Evolutionary conservation across 2,113 vertebrate genomes (phyloP).

Genomic region (Orthonyx spaldingii): DNA sequence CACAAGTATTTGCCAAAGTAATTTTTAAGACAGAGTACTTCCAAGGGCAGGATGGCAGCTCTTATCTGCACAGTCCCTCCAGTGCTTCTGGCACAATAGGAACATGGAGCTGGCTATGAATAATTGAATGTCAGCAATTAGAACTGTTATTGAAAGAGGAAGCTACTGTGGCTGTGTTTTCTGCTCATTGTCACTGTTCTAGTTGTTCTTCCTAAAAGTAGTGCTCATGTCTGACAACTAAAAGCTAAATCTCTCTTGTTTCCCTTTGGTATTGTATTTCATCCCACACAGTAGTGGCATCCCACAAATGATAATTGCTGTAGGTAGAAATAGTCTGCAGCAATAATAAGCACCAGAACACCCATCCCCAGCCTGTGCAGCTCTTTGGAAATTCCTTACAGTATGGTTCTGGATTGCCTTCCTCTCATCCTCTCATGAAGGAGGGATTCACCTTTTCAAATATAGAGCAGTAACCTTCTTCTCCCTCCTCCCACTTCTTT

Average conservation of each 20-base stretch:
- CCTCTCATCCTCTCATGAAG: not conserved
- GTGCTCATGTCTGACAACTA: not conserved
- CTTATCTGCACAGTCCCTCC: not conserved
- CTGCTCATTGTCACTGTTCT: not conserved
- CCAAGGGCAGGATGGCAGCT: not conserved
- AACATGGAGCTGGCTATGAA: not conserved
- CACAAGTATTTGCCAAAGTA: not conserved
- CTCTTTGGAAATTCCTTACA: not conserved
- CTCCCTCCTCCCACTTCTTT: constrained; percentile 23
- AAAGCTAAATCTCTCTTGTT: not conserved
- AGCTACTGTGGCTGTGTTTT: not conserved
- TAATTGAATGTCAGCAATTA: not conserved
- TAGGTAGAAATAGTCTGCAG: not conserved
- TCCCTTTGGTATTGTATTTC: not conserved
- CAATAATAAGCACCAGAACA: not conserved
- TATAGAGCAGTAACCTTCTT: constrained; percentile 51
- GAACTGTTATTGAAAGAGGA: not conserved
- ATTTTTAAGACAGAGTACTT: not conserved
- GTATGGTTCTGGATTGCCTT: not conserved
- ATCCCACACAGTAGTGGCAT: not conserved
- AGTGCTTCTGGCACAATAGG: not conserved
- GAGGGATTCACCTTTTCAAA: constrained; percentile 65
- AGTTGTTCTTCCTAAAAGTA: not conserved
- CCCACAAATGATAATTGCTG: not conserved
- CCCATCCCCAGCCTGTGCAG: not conserved